Percentiles rank a stretch among this genome's conserved stretches.
phyloP scores from a whole-genome alignment of 2,797 vertebrate genomes.

The Calcarius lapponicus region DNA sequence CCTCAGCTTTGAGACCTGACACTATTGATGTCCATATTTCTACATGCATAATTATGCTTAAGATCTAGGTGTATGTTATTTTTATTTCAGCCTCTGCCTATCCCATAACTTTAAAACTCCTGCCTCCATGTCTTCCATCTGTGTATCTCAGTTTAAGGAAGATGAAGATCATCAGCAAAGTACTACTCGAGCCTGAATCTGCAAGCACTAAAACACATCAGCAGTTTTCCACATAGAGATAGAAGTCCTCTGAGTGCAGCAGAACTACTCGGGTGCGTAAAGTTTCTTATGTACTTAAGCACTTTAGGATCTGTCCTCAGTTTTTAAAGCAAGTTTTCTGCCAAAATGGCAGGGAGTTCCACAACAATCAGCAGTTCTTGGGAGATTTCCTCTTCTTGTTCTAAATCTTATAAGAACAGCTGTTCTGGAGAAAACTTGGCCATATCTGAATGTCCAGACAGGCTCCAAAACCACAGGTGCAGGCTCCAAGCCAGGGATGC shows the following conservation, averaged over 20 bases:
- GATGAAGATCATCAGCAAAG: background rate
- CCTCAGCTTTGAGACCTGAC: background rate
- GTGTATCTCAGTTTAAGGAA: background rate
- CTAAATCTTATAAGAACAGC: constrained; percentile 59
- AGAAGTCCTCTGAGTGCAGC: background rate
- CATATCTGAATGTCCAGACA: constrained; percentile 26
- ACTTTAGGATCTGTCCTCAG: constrained; percentile 36
- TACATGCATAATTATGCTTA: background rate
- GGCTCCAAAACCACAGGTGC: constrained; percentile 61
- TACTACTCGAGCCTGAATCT: background rate
- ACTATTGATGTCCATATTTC: background rate
- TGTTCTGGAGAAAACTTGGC: constrained; percentile 61
- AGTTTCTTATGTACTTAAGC: constrained; percentile 26
- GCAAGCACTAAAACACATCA: constrained; percentile 19
- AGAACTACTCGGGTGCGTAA: background rate
- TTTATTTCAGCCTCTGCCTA: background rate
- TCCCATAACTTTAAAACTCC: constrained; percentile 1
- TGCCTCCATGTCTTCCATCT: background rate
- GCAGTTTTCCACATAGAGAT: background rate
- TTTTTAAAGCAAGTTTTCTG: constrained; percentile 41
- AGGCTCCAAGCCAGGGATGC: constrained; percentile 45
- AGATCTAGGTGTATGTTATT: background rate
- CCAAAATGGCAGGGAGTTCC: constrained; percentile 58
- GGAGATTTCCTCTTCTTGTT: constrained; percentile 67
- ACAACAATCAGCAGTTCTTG: constrained; percentile 62